A percentile compares a stretch with the other conserved stretches of the same genome.
Evolutionary conservation across 1,140 invertebrate genomes (phyloP).

Genomic region (Cyphomyrmex costatus): DNA sequence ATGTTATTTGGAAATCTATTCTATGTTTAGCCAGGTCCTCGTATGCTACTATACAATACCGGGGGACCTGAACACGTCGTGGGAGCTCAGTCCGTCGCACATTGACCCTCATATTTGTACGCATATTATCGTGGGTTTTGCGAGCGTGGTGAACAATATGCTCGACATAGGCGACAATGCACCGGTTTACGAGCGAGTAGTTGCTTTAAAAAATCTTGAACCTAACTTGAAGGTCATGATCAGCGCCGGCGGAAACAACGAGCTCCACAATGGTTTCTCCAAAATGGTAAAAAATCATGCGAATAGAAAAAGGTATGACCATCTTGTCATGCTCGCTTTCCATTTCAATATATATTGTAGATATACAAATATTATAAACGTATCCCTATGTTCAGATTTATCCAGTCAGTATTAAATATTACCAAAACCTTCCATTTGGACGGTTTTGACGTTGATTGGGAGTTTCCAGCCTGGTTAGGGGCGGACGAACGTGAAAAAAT

Average conservation of each 20-base stretch:
- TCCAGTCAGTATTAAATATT: constrained; percentile 89
- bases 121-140: constrained; percentile 93
- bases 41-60: constrained; percentile 90
- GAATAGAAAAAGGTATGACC: constrained; percentile 88
- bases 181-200: constrained; percentile 87
- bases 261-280: constrained; percentile 88
- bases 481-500: constrained; percentile 88
- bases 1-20: neutral
- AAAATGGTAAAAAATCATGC: constrained; percentile 90
- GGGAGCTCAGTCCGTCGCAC: constrained; percentile 87
- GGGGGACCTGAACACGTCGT: constrained; percentile 72
- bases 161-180: constrained; percentile 85
- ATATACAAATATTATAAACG: neutral
- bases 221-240: constrained; percentile 92
- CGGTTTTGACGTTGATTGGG: constrained; percentile 95
- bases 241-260: constrained; percentile 91
- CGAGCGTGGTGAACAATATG: constrained; percentile 89
- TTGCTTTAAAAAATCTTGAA: constrained; percentile 89
- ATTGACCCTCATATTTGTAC: constrained; percentile 92
- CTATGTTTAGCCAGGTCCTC: constrained; percentile 69
- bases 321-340: neutral
- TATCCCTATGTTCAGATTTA: constrained; percentile 87
- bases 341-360: neutral
- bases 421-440: constrained; percentile 90
- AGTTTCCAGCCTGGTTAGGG: constrained; percentile 90